phyloP scores from a whole-genome alignment of 2,113 vertebrate genomes.

The Cariama cristata region DNA sequence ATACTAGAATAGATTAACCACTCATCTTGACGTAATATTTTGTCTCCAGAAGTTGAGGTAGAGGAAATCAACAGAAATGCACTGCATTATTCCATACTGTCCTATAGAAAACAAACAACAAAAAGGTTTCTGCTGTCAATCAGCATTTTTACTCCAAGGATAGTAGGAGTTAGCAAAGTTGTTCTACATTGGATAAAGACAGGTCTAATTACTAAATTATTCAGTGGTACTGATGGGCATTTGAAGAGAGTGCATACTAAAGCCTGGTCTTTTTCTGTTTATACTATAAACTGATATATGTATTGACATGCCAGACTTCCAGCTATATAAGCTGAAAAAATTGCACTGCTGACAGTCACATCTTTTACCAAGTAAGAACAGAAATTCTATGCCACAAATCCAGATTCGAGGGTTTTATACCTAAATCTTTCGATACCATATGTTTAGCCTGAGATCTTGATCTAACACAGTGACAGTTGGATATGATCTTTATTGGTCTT shows the following conservation, averaged over 20 bases:
- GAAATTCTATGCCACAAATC: slow-evolving; percentile 15
- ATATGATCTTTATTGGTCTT: slow-evolving; percentile 61
- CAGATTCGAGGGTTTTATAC: slow-evolving; percentile 29
- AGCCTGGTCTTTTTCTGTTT: slow-evolving; percentile 9
- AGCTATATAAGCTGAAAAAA: slow-evolving; percentile 55
- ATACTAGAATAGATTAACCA: not conserved
- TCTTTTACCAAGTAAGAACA: slow-evolving; percentile 20
- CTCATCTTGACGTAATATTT: not conserved
- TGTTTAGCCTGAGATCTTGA: slow-evolving; percentile 39
- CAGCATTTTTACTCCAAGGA: not conserved
- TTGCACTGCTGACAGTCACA: not conserved
- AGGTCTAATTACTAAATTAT: not conserved
- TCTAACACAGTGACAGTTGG: slow-evolving; percentile 62
- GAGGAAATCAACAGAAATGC: not conserved
- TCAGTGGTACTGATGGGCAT: not conserved
- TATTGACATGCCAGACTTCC: not conserved
- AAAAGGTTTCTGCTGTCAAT: not conserved
- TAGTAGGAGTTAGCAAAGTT: not conserved
- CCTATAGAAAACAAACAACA: not conserved
- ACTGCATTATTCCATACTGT: not conserved
- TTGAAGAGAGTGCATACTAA: not conserved
- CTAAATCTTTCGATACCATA: slow-evolving; percentile 23
- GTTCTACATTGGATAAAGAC: not conserved
- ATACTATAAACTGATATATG: slow-evolving; percentile 25
- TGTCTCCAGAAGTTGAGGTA: not conserved